Conservation (phyloP, 2,797 vertebrate species). For the Eremophila alpestris region DNA sequence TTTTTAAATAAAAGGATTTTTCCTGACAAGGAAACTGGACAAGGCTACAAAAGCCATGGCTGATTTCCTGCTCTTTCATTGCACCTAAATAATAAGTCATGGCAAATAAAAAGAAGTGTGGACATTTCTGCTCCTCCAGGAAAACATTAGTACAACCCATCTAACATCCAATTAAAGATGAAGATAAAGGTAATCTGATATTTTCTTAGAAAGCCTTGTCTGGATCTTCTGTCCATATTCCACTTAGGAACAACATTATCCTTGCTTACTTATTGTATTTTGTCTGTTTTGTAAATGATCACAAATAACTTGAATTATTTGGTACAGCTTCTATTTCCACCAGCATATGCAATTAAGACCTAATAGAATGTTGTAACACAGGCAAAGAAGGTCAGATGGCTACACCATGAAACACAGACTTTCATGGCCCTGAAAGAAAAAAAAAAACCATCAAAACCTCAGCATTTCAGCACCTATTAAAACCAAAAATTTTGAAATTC, state of each 20-base stretch:
- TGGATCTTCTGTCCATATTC: not conserved
- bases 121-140: not conserved
- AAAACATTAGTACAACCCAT: not conserved
- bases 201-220: not conserved
- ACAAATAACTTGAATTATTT: not conserved
- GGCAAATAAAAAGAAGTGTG: not conserved
- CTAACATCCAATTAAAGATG: not conserved
- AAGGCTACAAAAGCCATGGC: not conserved
- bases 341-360: not conserved
- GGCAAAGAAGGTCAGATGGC: not conserved
- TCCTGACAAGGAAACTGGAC: not conserved
- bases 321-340: not conserved
- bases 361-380: not conserved
- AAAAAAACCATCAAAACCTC: not conserved
- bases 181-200: not conserved
- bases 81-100: not conserved
- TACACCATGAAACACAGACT: not conserved
- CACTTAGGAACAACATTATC: not conserved
- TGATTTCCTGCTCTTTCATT: slow-evolving; percentile 11
- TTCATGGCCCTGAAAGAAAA: not conserved
- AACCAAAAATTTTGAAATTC: not conserved
- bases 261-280: not conserved
- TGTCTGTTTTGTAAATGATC: not conserved
- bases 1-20: not conserved
- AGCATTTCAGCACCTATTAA: not conserved